A percentile compares a stretch with the other conserved stretches of the same genome.
These are phyloP conservation scores for mouse (Mus musculus) DNA, from an alignment of 2,113 vertebrate genomes.

Conservation along the genomic window DNA sequence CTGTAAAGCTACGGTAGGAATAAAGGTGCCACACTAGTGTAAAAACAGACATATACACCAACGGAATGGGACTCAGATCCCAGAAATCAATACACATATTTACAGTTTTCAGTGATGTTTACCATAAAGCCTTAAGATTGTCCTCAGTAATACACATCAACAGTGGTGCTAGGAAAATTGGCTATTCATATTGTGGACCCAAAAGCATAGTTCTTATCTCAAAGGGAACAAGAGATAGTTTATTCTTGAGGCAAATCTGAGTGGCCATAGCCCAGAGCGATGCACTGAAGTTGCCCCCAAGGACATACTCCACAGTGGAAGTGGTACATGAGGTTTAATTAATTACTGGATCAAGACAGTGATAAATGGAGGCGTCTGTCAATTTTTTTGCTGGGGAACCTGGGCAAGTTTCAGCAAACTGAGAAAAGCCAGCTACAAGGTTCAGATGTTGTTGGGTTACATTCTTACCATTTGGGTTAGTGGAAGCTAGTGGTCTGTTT, in stretches of 20 bases:
- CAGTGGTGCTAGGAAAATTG: background rate
- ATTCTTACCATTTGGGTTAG: background rate
- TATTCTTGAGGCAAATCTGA: background rate
- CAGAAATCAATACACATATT: background rate
- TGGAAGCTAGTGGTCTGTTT: background rate
- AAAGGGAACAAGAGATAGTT: background rate
- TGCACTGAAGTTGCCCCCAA: background rate
- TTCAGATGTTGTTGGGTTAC: background rate
- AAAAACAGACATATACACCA: background rate
- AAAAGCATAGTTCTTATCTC: background rate
- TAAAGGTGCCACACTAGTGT: background rate
- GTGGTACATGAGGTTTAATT: background rate
- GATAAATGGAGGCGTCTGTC: background rate
- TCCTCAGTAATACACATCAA: background rate
- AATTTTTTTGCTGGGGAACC: background rate
- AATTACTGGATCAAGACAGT: background rate
- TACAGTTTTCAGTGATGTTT: background rate
- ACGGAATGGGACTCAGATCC: background rate
- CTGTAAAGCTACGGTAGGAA: background rate
- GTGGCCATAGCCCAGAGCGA: background rate
- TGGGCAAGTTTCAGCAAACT: background rate
- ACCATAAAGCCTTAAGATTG: background rate
- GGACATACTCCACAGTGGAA: background rate
- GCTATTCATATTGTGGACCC: background rate
- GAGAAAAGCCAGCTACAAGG: background rate